These are phyloP conservation scores for Lepidurus couesii DNA, from an alignment of 1,140 invertebrate genomes.

Conservation along the genomic window DNA sequence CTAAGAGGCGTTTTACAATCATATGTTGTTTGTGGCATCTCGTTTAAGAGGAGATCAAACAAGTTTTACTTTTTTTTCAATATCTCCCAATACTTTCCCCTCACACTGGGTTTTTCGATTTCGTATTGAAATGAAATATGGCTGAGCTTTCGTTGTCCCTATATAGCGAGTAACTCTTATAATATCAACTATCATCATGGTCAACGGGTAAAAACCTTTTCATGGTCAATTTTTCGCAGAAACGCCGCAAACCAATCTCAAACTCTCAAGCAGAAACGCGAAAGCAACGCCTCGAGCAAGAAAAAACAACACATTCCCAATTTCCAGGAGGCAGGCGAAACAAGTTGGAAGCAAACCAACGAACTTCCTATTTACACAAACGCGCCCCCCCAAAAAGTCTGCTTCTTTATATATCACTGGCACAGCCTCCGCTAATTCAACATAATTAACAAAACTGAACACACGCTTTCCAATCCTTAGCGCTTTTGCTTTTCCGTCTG, in stretches of 20 bases:
- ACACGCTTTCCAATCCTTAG: background rate
- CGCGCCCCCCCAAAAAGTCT: background rate
- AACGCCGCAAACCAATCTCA: background rate
- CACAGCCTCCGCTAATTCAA: conserved; percentile 1
- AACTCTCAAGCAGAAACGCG: conserved; percentile 14
- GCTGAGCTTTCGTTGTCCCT: conserved; percentile 20
- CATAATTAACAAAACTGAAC: background rate
- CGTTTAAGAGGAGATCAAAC: conserved; percentile 22
- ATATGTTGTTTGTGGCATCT: conserved; percentile 8
- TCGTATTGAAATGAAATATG: conserved; percentile 22
- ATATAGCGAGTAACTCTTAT: conserved; percentile 20
- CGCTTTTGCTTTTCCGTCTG: background rate
- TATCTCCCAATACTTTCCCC: background rate
- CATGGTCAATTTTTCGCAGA: background rate
- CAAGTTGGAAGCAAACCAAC: background rate
- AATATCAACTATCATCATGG: conserved; percentile 22
- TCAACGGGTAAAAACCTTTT: conserved; percentile 10
- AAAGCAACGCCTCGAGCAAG: background rate
- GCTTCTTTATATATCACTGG: conserved; percentile 14
- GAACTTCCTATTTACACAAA: conserved; percentile 11
- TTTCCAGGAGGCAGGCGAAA: conserved; percentile 6
- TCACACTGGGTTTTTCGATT: conserved; percentile 4
- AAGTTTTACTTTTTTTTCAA: conserved; percentile 15
- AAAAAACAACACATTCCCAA: background rate
- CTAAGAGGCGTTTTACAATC: conserved; percentile 8